phyloP scores from a whole-genome alignment of 2,113 vertebrate species.

The Oncorhynchus tshawytscha region DNA sequence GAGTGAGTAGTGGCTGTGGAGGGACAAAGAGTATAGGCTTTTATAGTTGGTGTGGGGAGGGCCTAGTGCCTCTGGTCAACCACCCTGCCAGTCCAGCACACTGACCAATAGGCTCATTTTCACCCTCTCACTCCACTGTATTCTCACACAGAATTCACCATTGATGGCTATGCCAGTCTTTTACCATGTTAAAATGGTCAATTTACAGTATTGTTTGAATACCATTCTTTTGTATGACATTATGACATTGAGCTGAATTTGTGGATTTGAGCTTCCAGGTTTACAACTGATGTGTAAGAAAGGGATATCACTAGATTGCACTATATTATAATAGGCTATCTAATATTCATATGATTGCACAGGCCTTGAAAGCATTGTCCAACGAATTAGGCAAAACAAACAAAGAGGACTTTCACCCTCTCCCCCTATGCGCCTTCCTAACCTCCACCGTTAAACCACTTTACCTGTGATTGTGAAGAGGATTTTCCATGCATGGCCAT shows the following conservation, averaged over 20 bases:
- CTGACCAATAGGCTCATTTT: conserved; percentile 48
- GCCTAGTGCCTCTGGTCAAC: conserved; percentile 35
- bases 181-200: background rate
- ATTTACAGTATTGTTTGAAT: background rate
- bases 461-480: background rate
- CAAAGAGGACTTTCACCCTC: background rate
- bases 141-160: background rate
- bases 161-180: background rate
- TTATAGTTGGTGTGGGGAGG: conserved; percentile 46
- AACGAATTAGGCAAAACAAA: background rate
- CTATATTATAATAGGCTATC: background rate
- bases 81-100: conserved; percentile 32
- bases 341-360: too few species aligned
- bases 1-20: background rate
- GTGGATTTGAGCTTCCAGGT: background rate
- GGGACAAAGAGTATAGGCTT: conserved; percentile 29
- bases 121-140: conserved; percentile 54
- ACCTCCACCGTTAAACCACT: background rate
- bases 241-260: background rate
- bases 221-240: background rate
- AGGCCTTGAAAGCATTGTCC: too few species aligned
- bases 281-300: background rate
- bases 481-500: conserved; percentile 6
- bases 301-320: background rate
- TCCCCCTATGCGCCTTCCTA: background rate